These are phyloP conservation scores for Phalacrocorax brasilianus DNA, from an alignment of 2,113 vertebrate species.

Conservation along the genomic window DNA sequence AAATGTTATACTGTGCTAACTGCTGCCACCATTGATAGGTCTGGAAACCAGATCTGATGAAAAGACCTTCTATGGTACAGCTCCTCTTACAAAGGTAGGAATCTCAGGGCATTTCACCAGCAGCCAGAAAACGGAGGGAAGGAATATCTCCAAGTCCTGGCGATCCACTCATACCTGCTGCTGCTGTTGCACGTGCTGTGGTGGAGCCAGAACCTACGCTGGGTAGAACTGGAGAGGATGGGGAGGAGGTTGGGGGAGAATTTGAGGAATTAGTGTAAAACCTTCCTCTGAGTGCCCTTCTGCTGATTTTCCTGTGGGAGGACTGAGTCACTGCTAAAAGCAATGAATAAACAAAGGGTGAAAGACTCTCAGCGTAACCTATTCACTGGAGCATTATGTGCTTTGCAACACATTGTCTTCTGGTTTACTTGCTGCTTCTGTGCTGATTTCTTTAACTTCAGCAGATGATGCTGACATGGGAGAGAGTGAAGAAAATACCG, in stretches of 20 bases:
- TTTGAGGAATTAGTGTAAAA: neutral
- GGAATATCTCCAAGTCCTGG: fast-evolving
- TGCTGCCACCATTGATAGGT: neutral
- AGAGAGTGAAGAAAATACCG: slow-evolving; percentile 17
- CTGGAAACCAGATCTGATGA: neutral
- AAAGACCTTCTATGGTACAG: neutral
- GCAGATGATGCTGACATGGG: slow-evolving; percentile 28
- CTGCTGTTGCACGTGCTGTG: neutral
- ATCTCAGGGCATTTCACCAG: neutral
- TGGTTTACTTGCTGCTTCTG: neutral
- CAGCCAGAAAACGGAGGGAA: neutral
- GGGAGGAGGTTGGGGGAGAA: neutral
- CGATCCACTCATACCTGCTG: neutral
- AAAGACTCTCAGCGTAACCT: neutral
- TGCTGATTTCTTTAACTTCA: neutral
- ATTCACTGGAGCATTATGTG: neutral
- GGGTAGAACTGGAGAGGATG: neutral
- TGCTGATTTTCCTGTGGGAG: neutral
- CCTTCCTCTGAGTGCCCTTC: neutral
- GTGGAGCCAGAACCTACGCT: neutral
- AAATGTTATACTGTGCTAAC: neutral
- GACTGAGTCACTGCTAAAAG: neutral
- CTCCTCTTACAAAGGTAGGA: neutral
- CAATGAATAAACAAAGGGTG: slow-evolving; percentile 25
- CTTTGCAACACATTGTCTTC: neutral